Evolutionary conservation across 2,888 invertebrate species (phyloP).

Genomic region (Agonopterix alstromeriana): DNA sequence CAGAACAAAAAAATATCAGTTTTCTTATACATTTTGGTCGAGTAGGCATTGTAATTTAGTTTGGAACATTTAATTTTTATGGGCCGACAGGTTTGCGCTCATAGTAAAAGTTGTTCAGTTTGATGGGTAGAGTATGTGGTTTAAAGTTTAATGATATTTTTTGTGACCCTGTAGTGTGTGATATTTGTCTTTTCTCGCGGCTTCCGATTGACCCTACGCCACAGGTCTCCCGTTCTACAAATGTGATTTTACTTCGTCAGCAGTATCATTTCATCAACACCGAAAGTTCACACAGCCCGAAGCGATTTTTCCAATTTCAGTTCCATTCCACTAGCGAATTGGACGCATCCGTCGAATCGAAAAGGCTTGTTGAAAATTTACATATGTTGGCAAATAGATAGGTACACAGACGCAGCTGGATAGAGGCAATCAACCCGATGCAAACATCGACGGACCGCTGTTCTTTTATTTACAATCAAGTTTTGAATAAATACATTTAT

Average conservation of each 20-base stretch:
- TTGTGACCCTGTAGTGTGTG: too few species aligned
- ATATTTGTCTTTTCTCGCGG: too few species aligned
- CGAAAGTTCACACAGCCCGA: constrained; percentile 30
- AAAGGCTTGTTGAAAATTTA: constrained; percentile 70
- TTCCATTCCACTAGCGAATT: constrained; percentile 58
- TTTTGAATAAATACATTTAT: constrained; percentile 34
- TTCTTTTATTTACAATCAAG: constrained; percentile 41
- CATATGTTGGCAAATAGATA: constrained; percentile 56
- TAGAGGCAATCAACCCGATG: constrained; percentile 58
- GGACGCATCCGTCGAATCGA: constrained; percentile 59
- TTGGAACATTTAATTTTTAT: too few species aligned
- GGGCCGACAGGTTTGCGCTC: too few species aligned
- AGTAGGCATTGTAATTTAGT: too few species aligned
- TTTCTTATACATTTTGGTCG: too few species aligned
- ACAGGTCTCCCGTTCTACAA: too few species aligned
- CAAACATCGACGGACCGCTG: constrained; percentile 37
- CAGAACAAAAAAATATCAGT: too few species aligned
- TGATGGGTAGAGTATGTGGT: too few species aligned
- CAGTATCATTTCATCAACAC: constrained; percentile 19
- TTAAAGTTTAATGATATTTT: too few species aligned
- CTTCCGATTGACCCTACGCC: too few species aligned
- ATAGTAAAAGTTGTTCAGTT: too few species aligned
- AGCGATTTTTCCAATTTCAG: constrained; percentile 62
- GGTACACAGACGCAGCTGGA: constrained; percentile 30
- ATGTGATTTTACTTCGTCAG: constrained; percentile 5